A percentile compares a stretch with the other conserved stretches of the same genome.
Conservation (phyloP, 2,797 vertebrate genomes). For the Anomalospiza imberbis region DNA sequence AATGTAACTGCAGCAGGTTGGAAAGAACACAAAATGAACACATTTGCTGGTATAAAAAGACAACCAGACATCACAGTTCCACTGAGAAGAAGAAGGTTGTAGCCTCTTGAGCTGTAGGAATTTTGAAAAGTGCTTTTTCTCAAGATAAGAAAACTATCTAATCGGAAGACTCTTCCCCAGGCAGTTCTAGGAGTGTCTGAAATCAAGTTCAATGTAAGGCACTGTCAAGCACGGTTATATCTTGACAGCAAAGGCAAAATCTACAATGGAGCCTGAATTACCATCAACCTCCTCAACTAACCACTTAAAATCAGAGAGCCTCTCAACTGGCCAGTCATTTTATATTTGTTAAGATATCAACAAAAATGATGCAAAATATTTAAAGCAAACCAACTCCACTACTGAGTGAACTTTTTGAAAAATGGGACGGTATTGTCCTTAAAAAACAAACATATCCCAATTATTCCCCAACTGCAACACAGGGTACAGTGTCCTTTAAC, state of each 20-base stretch:
- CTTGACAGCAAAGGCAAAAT: background rate
- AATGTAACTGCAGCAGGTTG: background rate
- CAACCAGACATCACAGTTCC: background rate
- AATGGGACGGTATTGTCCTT: background rate
- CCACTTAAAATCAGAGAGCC: background rate
- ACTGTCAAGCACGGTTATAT: accelerated
- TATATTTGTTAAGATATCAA: background rate
- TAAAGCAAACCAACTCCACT: background rate
- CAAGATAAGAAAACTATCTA: background rate
- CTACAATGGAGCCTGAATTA: background rate
- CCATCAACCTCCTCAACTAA: background rate
- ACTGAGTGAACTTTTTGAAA: background rate
- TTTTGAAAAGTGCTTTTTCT: background rate
- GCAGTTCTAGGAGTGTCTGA: background rate
- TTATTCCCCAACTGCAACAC: background rate
- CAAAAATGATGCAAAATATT: background rate
- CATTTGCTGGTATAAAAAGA: background rate
- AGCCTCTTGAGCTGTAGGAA: background rate
- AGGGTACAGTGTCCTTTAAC: background rate
- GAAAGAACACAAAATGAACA: background rate
- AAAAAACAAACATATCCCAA: background rate
- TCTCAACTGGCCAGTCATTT: background rate
- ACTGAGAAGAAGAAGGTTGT: background rate
- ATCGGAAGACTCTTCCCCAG: background rate
- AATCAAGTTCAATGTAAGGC: background rate